These are phyloP conservation scores for Gracilinanus agilis DNA, from an alignment of 2,113 vertebrate genomes.

Conservation along the genomic window DNA sequence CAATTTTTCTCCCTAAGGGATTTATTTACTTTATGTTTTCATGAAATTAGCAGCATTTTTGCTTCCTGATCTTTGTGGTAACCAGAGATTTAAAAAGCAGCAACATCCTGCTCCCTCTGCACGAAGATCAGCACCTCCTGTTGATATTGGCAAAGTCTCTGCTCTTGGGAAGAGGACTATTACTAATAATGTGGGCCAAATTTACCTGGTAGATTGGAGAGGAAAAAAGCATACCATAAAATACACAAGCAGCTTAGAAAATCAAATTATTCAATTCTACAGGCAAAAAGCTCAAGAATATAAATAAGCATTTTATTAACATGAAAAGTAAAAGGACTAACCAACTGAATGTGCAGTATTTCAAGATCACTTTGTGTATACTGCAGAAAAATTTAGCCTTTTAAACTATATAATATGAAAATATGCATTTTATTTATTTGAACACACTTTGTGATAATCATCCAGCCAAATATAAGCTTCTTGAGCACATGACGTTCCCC, in stretches of 20 bases:
- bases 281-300: conserved; percentile 14
- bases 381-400: background rate
- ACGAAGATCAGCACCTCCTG: background rate
- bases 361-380: background rate
- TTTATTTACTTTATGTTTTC: conserved; percentile 28
- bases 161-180: background rate
- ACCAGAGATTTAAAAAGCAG: background rate
- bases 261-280: conserved; percentile 7
- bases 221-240: background rate
- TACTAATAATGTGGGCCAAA: background rate
- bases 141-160: background rate
- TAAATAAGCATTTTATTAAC: conserved; percentile 2
- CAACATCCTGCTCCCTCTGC: background rate
- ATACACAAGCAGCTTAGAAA: conserved; percentile 1
- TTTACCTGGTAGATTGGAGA: background rate
- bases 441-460: background rate
- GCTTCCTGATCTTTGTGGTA: conserved; percentile 1
- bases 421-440: background rate
- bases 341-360: background rate
- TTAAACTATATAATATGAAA: background rate
- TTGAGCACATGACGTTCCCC: background rate
- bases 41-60: conserved; percentile 16
- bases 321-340: conserved; percentile 10
- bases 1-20: background rate
- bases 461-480: background rate